Evolutionary conservation across 2,888 invertebrate species (phyloP).

Genomic region (Bombyx huttoni): DNA sequence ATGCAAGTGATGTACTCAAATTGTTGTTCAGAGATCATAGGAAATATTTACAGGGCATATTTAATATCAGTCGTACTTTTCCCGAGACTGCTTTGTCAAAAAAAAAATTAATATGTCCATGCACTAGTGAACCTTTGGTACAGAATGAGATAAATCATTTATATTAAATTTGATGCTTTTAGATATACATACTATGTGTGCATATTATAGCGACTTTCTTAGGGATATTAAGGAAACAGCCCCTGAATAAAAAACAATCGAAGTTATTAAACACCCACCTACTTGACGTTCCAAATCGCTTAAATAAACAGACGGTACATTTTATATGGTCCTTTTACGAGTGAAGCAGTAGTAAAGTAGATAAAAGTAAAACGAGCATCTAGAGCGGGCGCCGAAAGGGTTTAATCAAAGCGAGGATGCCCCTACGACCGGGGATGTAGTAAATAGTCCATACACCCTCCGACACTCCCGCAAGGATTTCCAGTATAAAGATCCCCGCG

Average conservation of each 20-base stretch:
- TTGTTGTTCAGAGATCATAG: constrained; percentile 43
- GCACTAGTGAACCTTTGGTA: no score
- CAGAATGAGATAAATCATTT: no score
- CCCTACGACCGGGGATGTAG: constrained; percentile 38
- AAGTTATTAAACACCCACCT: neutral
- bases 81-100: constrained; percentile 2
- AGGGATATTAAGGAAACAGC: no score
- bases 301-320: constrained; percentile 26
- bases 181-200: no score
- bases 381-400: constrained; percentile 39
- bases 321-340: constrained; percentile 37
- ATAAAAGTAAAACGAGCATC: constrained; percentile 43
- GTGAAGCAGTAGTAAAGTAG: constrained; percentile 29
- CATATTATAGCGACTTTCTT: no score
- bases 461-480: constrained; percentile 21
- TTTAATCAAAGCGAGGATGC: constrained; percentile 53
- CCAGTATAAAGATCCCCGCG: constrained; percentile 10
- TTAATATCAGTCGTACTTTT: constrained; percentile 19
- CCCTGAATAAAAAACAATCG: neutral
- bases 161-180: no score
- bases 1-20: constrained; percentile 48
- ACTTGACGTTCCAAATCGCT: constrained; percentile 2
- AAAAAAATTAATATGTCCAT: neutral
- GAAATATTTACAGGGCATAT: constrained; percentile 35
- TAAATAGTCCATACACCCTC: constrained; percentile 39